Conservation (phyloP, 2,888 invertebrate genomes). For the Crocallis elinguaria region DNA sequence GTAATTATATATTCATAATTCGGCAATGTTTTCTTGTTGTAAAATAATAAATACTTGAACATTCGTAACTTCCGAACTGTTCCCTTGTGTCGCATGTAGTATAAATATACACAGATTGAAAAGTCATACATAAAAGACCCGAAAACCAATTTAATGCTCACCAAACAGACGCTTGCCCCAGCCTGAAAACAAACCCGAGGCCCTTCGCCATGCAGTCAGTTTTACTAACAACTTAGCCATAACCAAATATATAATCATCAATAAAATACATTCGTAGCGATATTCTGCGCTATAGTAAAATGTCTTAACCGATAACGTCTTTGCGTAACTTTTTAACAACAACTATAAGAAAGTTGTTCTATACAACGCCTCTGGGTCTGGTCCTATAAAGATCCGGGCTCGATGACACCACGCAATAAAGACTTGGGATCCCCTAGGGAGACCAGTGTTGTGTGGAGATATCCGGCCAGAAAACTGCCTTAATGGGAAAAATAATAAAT, state of each 20-base stretch:
- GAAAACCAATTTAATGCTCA: too few relatives aligned
- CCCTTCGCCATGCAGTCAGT: too few relatives aligned
- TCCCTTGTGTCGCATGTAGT: too few relatives aligned
- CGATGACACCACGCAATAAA: slow-evolving; percentile 23
- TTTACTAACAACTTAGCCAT: neutral
- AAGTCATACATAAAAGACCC: too few relatives aligned
- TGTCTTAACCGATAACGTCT: slow-evolving; percentile 23
- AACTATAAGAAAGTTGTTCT: slow-evolving; percentile 35
- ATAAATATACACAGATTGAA: too few relatives aligned
- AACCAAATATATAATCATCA: neutral
- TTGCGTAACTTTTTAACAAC: slow-evolving; percentile 32
- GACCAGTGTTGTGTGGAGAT: slow-evolving; percentile 14
- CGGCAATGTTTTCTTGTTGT: too few relatives aligned
- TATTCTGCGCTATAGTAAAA: slow-evolving; percentile 1
- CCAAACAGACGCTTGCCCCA: too few relatives aligned
- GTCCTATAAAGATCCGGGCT: slow-evolving; percentile 26
- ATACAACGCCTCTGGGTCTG: slow-evolving; percentile 20
- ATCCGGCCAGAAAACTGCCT: slow-evolving; percentile 15
- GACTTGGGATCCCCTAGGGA: slow-evolving; percentile 12
- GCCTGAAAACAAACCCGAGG: too few relatives aligned
- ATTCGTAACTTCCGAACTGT: too few relatives aligned
- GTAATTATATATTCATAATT: too few relatives aligned
- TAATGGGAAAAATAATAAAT: slow-evolving; percentile 25
- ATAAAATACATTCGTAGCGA: neutral
- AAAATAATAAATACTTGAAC: too few relatives aligned